Conservation (phyloP, 2,888 invertebrate species). For the Leptura quadrifasciata region DNA sequence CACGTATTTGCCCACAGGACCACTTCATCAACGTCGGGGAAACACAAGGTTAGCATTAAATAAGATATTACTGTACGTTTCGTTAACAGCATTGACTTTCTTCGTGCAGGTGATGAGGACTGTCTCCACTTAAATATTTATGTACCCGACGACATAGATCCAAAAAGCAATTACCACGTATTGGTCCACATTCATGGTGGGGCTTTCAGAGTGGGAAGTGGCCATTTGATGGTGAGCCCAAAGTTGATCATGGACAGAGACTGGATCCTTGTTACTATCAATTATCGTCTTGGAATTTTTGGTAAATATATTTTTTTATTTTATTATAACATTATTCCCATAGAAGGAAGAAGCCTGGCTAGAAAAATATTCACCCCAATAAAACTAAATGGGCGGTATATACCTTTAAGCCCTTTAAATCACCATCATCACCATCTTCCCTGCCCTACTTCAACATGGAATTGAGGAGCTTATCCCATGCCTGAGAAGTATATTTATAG, state of each 20-base stretch:
- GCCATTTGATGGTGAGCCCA: constrained; percentile 71
- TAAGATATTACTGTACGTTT: not conserved
- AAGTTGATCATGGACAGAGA: constrained; percentile 70
- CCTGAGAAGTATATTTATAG: no score
- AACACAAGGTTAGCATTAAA: not conserved
- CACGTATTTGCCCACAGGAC: not conserved
- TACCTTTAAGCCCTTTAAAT: no score
- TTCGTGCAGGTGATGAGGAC: constrained; percentile 76
- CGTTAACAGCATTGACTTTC: not conserved
- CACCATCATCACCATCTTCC: no score
- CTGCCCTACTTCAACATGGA: no score
- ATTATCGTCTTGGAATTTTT: constrained; percentile 67
- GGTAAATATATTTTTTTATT: constrained; percentile 55
- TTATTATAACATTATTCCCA: not conserved
- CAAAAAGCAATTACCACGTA: constrained; percentile 70
- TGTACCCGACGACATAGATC: constrained; percentile 74
- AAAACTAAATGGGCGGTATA: no score
- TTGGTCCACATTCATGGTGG: constrained; percentile 74
- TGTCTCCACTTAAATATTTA: constrained; percentile 79
- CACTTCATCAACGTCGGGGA: not conserved
- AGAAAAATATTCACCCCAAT: no score
- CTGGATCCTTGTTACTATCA: constrained; percentile 66
- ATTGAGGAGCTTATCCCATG: no score
- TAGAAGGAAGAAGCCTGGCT: no score
- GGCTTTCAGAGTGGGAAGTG: constrained; percentile 72